Percentiles rank a stretch among this genome's conserved stretches.
phyloP scores from a whole-genome alignment of 2,888 invertebrate species.

The Ormyrus nitidulus region DNA sequence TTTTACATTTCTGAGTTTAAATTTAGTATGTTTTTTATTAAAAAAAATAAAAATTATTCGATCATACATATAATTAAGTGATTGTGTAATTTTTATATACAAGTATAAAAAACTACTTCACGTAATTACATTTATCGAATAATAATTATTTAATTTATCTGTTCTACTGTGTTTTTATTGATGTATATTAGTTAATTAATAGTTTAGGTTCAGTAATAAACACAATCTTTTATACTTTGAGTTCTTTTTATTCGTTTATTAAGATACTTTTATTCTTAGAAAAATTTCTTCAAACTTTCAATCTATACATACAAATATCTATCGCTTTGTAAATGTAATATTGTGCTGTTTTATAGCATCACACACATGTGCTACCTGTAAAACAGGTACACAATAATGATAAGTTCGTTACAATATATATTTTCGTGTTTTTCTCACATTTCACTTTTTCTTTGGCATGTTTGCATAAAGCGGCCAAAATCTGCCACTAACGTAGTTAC shows the following conservation, averaged over 20 bases:
- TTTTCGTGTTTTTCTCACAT: conserved; percentile 47
- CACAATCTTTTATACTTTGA: conserved; percentile 16
- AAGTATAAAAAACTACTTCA: no score
- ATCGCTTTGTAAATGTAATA: conserved; percentile 45
- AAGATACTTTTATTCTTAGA: conserved; percentile 27
- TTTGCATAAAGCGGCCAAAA: conserved; percentile 54
- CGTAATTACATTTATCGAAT: no score
- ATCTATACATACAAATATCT: conserved; percentile 51
- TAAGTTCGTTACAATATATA: conserved; percentile 44
- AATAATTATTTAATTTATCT: no score
- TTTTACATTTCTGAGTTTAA: no score
- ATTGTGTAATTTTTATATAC: no score
- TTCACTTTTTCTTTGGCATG: conserved; percentile 57
- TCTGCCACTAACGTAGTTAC: conserved; percentile 20
- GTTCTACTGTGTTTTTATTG: background rate
- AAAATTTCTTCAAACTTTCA: conserved; percentile 47
- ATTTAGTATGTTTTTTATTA: no score
- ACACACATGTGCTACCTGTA: conserved; percentile 23
- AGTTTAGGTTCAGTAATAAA: conserved; percentile 26
- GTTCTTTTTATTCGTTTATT: conserved; percentile 40
- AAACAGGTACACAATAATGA: conserved; percentile 23
- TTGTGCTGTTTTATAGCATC: conserved; percentile 32
- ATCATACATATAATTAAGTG: no score
- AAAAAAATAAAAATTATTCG: no score
- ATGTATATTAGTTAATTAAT: conserved; percentile 7